Conservation (phyloP, 2,888 invertebrate species). For the Muschampia plurimacula region DNA sequence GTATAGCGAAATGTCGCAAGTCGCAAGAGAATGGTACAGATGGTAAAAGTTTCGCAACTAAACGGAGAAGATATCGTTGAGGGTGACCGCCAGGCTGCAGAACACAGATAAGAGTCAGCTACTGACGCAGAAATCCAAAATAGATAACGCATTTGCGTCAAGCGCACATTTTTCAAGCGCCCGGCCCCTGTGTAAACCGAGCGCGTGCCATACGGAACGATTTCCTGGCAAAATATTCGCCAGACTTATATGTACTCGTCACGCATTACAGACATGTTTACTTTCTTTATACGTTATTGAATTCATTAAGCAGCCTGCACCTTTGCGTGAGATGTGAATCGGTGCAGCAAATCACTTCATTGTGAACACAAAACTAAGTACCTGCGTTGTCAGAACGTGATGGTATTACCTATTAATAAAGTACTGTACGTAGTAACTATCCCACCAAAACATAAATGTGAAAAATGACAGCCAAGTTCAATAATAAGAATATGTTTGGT, state of each 20-base stretch:
- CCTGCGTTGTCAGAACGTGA: not conserved
- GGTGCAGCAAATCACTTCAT: not conserved
- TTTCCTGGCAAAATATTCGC: constrained; percentile 79
- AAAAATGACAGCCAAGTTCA: too few species aligned
- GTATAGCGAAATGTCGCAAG: constrained; percentile 21
- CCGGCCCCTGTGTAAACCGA: constrained; percentile 66
- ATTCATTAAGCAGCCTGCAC: constrained; percentile 30
- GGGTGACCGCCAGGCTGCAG: constrained; percentile 78
- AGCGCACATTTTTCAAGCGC: constrained; percentile 80
- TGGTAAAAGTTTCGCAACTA: constrained; percentile 37
- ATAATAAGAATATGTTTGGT: too few species aligned
- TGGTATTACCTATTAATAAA: too few species aligned
- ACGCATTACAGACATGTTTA: constrained; percentile 64
- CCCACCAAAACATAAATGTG: too few species aligned
- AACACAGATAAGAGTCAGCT: constrained; percentile 74
- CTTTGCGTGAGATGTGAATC: constrained; percentile 7
- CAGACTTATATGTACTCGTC: constrained; percentile 62
- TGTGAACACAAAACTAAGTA: not conserved
- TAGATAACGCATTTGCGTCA: constrained; percentile 86
- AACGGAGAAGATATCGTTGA: constrained; percentile 54
- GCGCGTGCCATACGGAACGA: constrained; percentile 71
- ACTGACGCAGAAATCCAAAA: constrained; percentile 83
- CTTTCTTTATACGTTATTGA: constrained; percentile 56
- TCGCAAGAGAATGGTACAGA: constrained; percentile 15
- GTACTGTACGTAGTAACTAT: too few species aligned